Percentiles rank a stretch among this genome's conserved stretches.
Conservation (phyloP, 2,113 vertebrate genomes). For the Neodontobutis hainanensis region DNA sequence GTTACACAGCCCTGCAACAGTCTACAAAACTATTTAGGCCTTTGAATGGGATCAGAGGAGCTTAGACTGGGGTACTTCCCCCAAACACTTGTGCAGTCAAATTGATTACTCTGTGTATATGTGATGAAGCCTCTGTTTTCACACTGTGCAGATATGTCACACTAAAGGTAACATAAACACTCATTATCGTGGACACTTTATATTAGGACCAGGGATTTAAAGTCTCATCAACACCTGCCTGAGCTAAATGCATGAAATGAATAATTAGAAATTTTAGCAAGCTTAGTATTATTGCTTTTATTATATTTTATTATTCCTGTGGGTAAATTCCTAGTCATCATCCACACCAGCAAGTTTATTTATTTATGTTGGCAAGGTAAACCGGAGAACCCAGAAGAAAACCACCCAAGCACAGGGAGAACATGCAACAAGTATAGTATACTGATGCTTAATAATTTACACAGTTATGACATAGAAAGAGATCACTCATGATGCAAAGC, state of each 20-base stretch:
- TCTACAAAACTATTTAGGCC: constrained; percentile 56
- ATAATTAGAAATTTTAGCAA: constrained; percentile 13
- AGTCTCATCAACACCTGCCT: constrained; percentile 35
- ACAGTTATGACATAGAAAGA: neutral
- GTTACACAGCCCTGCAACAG: constrained; percentile 19
- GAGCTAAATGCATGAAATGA: constrained; percentile 38
- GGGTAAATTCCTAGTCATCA: no score
- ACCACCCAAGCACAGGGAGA: neutral
- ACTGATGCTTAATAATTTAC: no score
- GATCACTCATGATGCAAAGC: constrained; percentile 18
- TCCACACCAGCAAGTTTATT: no score
- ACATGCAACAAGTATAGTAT: no score
- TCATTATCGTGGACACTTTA: constrained; percentile 50
- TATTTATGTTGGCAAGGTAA: no score
- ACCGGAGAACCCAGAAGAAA: no score
- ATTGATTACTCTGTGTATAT: constrained; percentile 55
- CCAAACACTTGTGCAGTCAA: constrained; percentile 63
- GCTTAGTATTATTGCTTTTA: no score
- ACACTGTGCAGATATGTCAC: constrained; percentile 15
- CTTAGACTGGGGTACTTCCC: constrained; percentile 56
- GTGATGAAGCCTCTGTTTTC: constrained; percentile 47
- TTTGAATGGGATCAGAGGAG: constrained; percentile 69
- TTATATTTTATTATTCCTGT: no score
- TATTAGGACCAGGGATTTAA: constrained; percentile 43
- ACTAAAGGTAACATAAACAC: constrained; percentile 33